phyloP scores from a whole-genome alignment of 2,888 invertebrate species.

The Platycheirus rosarum region DNA sequence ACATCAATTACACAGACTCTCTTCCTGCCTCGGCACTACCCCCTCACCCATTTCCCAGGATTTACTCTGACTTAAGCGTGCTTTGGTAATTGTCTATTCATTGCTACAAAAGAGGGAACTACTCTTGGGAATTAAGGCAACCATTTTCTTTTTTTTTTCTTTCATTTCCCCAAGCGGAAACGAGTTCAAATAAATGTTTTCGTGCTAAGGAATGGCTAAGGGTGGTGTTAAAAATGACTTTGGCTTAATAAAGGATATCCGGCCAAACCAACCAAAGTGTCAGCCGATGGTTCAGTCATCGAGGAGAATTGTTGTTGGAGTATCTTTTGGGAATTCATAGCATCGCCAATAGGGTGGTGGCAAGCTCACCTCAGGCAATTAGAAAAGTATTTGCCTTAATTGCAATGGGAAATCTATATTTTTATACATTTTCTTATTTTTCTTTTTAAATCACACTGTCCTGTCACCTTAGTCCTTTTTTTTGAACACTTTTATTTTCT shows the following conservation, averaged over 20 bases:
- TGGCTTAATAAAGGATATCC: slow-evolving; percentile 26
- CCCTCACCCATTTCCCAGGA: neutral
- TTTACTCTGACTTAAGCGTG: neutral
- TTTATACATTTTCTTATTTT: slow-evolving; percentile 1
- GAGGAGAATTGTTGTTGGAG: slow-evolving; percentile 22
- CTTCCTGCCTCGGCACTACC: neutral
- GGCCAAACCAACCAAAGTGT: slow-evolving; percentile 44
- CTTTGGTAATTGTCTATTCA: slow-evolving; percentile 5
- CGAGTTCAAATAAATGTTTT: neutral
- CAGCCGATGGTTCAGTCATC: slow-evolving; percentile 16
- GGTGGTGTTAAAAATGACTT: slow-evolving; percentile 37
- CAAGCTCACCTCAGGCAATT: slow-evolving; percentile 65
- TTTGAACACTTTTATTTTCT: slow-evolving; percentile 21
- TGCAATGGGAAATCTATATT: slow-evolving; percentile 55
- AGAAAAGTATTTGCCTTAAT: slow-evolving; percentile 67
- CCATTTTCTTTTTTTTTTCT: slow-evolving; percentile 4
- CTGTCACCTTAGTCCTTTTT: slow-evolving; percentile 16
- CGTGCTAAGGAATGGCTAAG: neutral
- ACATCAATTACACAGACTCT: slow-evolving; percentile 4
- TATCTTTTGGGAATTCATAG: slow-evolving; percentile 22
- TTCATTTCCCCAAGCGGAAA: slow-evolving; percentile 10
- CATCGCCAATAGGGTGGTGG: too few relatives aligned
- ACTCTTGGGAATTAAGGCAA: neutral
- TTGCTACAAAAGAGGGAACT: neutral
- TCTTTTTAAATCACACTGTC: neutral